Conservation (phyloP, 2,113 vertebrate genomes). For the Dicentrarchus labrax region DNA sequence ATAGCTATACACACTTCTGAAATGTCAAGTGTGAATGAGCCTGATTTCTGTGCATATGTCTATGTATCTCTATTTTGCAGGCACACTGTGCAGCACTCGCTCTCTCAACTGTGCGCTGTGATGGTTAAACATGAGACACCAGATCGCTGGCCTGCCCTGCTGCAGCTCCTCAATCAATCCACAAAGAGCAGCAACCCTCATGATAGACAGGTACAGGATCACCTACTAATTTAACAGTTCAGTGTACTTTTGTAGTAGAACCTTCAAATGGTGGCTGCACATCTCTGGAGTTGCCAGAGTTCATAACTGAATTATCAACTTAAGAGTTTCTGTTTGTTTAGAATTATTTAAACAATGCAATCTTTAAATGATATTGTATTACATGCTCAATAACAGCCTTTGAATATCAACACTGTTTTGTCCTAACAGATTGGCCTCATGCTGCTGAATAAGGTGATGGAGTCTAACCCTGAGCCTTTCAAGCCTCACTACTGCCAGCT, state of each 20-base stretch:
- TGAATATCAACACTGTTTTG: neutral
- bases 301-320: neutral
- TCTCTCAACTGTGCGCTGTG: conserved; percentile 89
- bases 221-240: neutral
- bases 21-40: neutral
- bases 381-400: neutral
- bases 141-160: conserved; percentile 89
- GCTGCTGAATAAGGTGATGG: conserved; percentile 88
- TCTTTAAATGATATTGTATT: neutral
- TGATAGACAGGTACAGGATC: conserved; percentile 85
- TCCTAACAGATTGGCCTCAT: conserved; percentile 87
- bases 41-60: neutral
- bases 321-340: neutral
- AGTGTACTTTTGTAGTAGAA: neutral
- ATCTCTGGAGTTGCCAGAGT: neutral
- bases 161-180: conserved; percentile 86
- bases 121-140: conserved; percentile 90
- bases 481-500: conserved; percentile 86
- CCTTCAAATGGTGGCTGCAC: neutral
- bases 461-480: conserved; percentile 87
- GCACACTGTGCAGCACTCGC: conserved; percentile 88
- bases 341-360: neutral
- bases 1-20: neutral
- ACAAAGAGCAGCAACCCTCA: conserved; percentile 85
- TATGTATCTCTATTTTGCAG: conserved; percentile 71